Evolutionary conservation across 2,113 vertebrate species (phyloP).

Genomic region (Myxocyprinus asiaticus): DNA sequence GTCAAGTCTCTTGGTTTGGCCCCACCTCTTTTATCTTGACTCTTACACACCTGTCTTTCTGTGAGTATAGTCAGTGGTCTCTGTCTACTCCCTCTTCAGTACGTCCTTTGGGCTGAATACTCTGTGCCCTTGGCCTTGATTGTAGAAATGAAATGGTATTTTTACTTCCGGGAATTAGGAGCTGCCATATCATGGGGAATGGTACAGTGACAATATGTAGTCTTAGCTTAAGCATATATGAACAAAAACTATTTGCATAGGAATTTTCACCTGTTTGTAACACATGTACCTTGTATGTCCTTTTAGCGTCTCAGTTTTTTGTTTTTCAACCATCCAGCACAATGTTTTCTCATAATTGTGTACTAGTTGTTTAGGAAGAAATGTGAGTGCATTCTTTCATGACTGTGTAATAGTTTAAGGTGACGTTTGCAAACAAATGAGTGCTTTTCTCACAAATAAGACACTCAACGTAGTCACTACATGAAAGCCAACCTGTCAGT

Average conservation of each 20-base stretch:
- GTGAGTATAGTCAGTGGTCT: neutral
- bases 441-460: constrained; percentile 52
- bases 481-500: constrained; percentile 63
- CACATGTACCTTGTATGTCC: no score
- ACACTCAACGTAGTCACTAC: constrained; percentile 59
- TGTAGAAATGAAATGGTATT: constrained; percentile 38
- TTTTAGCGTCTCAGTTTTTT: no score
- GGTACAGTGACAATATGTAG: neutral
- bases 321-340: no score
- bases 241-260: no score
- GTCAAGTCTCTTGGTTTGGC: neutral
- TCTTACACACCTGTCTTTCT: neutral
- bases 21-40: neutral
- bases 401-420: no score
- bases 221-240: neutral
- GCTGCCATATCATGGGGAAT: neutral
- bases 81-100: neutral
- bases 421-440: constrained; percentile 8
- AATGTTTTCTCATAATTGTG: no score
- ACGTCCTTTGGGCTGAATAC: constrained; percentile 23
- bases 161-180: constrained; percentile 35
- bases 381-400: neutral
- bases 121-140: constrained; percentile 44
- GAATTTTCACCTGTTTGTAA: no score
- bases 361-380: no score